These are phyloP conservation scores for Anodontia alba DNA, from an alignment of 2,888 invertebrate genomes.

Conservation along the genomic window DNA sequence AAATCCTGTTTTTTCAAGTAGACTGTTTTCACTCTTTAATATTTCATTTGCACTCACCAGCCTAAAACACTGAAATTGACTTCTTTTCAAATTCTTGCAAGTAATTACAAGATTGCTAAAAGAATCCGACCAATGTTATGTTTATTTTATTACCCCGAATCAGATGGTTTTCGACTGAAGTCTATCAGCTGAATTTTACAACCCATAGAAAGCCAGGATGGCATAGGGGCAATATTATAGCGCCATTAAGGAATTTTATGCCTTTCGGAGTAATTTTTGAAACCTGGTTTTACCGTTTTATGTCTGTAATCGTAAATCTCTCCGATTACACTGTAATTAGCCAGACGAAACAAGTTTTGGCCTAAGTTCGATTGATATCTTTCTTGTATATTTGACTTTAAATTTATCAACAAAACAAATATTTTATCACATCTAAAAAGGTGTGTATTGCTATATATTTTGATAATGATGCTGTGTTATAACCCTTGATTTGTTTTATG, in stretches of 20 bases:
- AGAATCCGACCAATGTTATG: conserved; percentile 9
- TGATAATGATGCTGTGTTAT: neutral
- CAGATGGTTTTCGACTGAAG: conserved; percentile 11
- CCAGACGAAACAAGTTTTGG: conserved; percentile 1
- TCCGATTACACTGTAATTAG: conserved; percentile 25
- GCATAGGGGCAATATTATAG: conserved; percentile 17
- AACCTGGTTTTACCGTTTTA: conserved; percentile 19
- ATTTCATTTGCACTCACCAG: no score
- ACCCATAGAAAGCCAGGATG: conserved; percentile 9
- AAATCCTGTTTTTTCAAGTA: neutral
- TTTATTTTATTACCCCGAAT: conserved; percentile 13
- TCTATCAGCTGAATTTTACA: conserved; percentile 10
- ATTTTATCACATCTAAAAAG: neutral
- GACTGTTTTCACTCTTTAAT: neutral
- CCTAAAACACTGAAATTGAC: neutral
- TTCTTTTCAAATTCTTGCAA: neutral
- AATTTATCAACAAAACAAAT: conserved; percentile 17
- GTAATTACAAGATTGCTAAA: conserved; percentile 5
- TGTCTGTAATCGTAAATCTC: conserved; percentile 25
- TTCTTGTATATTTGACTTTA: conserved; percentile 8
- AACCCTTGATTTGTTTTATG: neutral
- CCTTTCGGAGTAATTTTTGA: conserved; percentile 19
- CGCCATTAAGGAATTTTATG: conserved; percentile 18
- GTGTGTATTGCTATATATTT: conserved; percentile 14
- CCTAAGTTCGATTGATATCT: neutral